A percentile compares a stretch with the other conserved stretches of the same genome.
Conservation (phyloP, 2,888 invertebrate genomes). For the Eristalis intricaria region DNA sequence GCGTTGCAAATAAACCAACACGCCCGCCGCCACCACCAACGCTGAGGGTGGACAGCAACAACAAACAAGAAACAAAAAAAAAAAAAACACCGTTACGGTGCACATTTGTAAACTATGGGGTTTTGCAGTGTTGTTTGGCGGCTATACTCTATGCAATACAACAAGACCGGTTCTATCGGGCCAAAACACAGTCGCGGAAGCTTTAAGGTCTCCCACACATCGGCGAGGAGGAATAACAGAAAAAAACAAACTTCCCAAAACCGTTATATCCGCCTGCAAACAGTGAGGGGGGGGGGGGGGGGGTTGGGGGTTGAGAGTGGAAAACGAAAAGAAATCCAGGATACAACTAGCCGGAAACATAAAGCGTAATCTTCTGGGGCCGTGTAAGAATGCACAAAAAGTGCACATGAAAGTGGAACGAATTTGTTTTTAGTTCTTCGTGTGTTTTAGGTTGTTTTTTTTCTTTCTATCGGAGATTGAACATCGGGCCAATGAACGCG, state of each 20-base stretch:
- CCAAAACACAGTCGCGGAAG: conserved; percentile 63
- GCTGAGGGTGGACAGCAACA: background rate
- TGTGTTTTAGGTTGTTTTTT: background rate
- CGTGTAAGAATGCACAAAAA: conserved; percentile 66
- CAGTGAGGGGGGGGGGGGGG: background rate
- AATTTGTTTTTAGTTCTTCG: conserved; percentile 15
- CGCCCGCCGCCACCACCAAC: background rate
- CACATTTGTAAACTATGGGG: conserved; percentile 67
- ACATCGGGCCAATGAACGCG: conserved; percentile 27
- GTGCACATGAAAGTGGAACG: conserved; percentile 48
- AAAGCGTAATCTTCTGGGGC: conserved; percentile 75
- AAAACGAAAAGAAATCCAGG: conserved; percentile 72
- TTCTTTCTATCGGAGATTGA: conserved; percentile 1
- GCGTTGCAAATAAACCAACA: conserved; percentile 66
- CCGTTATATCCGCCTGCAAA: background rate
- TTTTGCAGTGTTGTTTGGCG: conserved; percentile 16
- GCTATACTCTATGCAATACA: conserved; percentile 14
- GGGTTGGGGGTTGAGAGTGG: conserved; percentile 39
- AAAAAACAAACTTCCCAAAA: background rate
- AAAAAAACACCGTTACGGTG: conserved; percentile 38
- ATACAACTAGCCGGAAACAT: conserved; percentile 74
- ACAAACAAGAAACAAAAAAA: conserved; percentile 13
- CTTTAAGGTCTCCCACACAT: conserved; percentile 59
- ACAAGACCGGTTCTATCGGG: conserved; percentile 33
- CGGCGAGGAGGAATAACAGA: conserved; percentile 18